phyloP scores from a whole-genome alignment of 2,797 vertebrate species.

The Acanthopagrus latus region DNA sequence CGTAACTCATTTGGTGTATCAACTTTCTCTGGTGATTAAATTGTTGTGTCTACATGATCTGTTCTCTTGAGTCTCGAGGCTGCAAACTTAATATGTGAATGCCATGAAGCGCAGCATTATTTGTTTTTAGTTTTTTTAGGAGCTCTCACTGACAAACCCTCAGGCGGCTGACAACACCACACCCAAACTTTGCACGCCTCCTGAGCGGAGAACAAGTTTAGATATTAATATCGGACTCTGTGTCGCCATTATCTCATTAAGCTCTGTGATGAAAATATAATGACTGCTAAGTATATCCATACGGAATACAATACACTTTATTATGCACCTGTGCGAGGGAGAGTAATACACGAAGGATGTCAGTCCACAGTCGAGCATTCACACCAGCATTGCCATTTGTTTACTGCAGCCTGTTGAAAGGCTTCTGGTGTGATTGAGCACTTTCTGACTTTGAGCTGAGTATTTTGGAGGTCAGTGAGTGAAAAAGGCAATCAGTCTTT shows the following conservation, averaged over 20 bases:
- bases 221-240: no score
- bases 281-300: no score
- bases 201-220: neutral
- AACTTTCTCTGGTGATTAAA: neutral
- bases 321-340: no score
- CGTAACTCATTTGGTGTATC: neutral
- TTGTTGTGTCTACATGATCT: neutral
- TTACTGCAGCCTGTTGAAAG: neutral
- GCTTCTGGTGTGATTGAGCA: neutral
- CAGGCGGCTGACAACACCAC: neutral
- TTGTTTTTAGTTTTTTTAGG: no score
- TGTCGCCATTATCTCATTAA: no score
- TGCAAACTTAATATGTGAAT: no score
- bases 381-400: neutral
- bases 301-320: no score
- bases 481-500: conserved; percentile 12
- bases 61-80: no score
- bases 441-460: neutral
- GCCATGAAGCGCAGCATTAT: no score
- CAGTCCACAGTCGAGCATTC: neutral
- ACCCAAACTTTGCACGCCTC: neutral
- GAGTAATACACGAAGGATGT: no score
- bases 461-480: neutral
- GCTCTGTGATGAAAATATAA: no score
- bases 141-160: no score